Conservation (phyloP, 2,113 vertebrate species). For the Motacilla alba region DNA sequence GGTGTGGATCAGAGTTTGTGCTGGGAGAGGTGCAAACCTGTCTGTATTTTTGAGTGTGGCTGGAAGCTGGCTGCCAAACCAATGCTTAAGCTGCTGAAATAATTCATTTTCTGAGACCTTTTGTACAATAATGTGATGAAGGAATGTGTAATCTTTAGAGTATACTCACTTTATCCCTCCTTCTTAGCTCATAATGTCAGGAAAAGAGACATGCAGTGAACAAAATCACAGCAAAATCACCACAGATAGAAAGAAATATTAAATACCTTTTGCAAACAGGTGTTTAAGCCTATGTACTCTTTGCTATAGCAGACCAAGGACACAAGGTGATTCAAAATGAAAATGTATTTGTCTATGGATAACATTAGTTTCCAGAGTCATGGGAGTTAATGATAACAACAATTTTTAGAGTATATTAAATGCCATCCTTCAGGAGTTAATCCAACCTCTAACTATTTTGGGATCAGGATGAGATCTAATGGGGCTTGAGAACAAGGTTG, state of each 20-base stretch:
- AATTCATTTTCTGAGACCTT: neutral
- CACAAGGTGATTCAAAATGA: conserved; percentile 16
- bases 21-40: neutral
- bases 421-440: conserved; percentile 35
- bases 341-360: conserved; percentile 13
- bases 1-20: neutral
- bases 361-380: conserved; percentile 1
- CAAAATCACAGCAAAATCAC: neutral
- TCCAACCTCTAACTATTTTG: conserved; percentile 39
- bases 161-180: neutral
- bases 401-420: conserved; percentile 45
- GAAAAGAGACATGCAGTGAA: neutral
- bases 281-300: neutral
- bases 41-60: neutral
- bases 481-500: conserved; percentile 46
- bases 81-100: neutral
- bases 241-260: neutral
- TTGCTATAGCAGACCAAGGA: conserved; percentile 14
- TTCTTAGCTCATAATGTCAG: neutral
- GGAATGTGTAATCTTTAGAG: neutral
- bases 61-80: neutral
- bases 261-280: neutral
- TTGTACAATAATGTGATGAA: neutral
- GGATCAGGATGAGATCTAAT: conserved; percentile 35
- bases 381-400: conserved; percentile 30